Conservation (phyloP, 2,113 vertebrate species). For the Parus major region DNA sequence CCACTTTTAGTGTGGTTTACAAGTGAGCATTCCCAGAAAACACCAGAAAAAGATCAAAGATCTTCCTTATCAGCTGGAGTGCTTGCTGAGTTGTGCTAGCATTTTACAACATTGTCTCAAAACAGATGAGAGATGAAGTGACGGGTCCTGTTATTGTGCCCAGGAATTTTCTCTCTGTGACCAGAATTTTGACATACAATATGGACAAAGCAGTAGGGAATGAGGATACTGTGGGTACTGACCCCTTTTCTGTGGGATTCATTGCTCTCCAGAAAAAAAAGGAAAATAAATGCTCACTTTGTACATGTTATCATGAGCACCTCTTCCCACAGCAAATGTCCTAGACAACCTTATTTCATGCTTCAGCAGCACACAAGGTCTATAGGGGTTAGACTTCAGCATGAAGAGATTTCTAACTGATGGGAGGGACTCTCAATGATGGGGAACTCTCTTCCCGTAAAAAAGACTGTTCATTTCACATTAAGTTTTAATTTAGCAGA, state of each 20-base stretch:
- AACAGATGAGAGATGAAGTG: background rate
- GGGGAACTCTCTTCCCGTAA: background rate
- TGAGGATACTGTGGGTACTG: background rate
- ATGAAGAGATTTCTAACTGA: background rate
- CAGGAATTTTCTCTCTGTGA: slow-evolving; percentile 9
- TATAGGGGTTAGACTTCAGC: background rate
- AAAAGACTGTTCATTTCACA: slow-evolving; percentile 7
- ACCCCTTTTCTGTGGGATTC: background rate
- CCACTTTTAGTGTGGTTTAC: background rate
- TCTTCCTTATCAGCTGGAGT: slow-evolving; percentile 1
- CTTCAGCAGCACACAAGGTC: background rate
- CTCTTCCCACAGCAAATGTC: background rate
- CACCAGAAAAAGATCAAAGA: background rate
- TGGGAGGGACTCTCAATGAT: background rate
- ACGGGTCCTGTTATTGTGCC: background rate
- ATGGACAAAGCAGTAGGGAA: background rate
- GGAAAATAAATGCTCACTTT: background rate
- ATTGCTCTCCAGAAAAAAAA: background rate
- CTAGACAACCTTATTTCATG: background rate
- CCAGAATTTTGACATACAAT: background rate
- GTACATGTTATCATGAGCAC: background rate
- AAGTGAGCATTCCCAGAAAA: background rate
- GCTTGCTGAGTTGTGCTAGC: background rate
- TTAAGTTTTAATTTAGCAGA: slow-evolving; percentile 50
- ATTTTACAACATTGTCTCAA: background rate